phyloP scores from a whole-genome alignment of 2,113 vertebrate genomes.

The Columba janthina region DNA sequence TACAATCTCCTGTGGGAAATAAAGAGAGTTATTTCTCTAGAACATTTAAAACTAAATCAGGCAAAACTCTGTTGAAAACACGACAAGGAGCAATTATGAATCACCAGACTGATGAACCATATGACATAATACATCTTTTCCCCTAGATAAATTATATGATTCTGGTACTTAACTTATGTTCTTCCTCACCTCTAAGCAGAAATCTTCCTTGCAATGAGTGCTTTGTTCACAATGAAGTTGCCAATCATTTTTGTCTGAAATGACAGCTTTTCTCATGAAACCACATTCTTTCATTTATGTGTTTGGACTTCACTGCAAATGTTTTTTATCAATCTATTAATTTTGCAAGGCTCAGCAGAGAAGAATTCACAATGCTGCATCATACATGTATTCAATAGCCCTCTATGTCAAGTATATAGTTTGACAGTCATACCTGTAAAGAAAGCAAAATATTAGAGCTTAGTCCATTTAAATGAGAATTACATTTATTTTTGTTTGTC shows the following conservation, averaged over 20 bases:
- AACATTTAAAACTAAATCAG: constrained; percentile 25
- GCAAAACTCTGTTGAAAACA: not conserved
- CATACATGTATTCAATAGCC: not conserved
- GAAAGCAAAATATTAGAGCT: not conserved
- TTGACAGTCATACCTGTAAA: not conserved
- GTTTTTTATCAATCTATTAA: not conserved
- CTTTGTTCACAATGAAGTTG: constrained; percentile 1
- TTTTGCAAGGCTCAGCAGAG: not conserved
- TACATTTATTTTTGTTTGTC: not conserved
- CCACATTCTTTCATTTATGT: not conserved
- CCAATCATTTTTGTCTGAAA: not conserved
- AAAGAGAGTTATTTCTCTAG: not conserved
- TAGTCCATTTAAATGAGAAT: not conserved
- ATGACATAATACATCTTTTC: constrained; percentile 28
- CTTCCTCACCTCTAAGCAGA: not conserved
- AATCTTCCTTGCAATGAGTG: not conserved
- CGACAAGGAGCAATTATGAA: constrained; percentile 17
- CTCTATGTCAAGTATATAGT: not conserved
- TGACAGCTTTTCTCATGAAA: not conserved
- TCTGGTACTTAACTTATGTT: not conserved
- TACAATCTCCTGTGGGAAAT: not conserved
- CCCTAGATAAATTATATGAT: constrained; percentile 10
- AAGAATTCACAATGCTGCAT: not conserved
- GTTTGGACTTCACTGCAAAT: not conserved
- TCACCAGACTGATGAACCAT: constrained; percentile 21